phyloP scores from a whole-genome alignment of 2,113 vertebrate genomes.

The Mormyrus lacerda region DNA sequence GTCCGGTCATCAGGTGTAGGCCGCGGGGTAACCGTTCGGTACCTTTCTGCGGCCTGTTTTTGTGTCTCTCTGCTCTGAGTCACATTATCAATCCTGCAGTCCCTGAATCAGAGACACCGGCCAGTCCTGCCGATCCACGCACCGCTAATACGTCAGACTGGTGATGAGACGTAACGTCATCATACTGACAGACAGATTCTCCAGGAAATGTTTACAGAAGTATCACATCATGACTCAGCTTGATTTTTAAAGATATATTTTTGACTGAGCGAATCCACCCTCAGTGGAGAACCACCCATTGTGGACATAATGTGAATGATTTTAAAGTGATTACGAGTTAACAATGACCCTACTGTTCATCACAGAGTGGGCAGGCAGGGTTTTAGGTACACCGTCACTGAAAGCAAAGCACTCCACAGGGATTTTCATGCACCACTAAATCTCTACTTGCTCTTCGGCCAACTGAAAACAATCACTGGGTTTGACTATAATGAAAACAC shows the following conservation, averaged over 20 bases:
- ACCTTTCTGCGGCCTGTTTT: neutral
- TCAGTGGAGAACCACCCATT: neutral
- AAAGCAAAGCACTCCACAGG: neutral
- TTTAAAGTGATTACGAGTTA: neutral
- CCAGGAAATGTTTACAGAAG: neutral
- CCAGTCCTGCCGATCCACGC: neutral
- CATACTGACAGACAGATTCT: neutral
- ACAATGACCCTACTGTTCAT: neutral
- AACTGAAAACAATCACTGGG: neutral
- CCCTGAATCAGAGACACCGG: neutral
- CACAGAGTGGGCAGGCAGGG: neutral
- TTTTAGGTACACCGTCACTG: neutral
- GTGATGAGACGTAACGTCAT: neutral
- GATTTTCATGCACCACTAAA: neutral
- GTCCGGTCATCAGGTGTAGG: conserved; percentile 55
- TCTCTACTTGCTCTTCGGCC: neutral
- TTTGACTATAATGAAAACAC: neutral
- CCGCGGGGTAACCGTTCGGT: neutral
- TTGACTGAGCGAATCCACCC: neutral
- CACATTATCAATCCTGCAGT: neutral
- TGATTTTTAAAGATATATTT: neutral
- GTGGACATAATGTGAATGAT: neutral
- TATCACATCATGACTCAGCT: neutral
- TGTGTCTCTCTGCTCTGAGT: neutral
- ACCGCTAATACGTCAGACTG: neutral